Percentiles rank a stretch among this genome's conserved stretches.
Conservation (phyloP, 2,888 invertebrate species). For the Eristalis tenax region DNA sequence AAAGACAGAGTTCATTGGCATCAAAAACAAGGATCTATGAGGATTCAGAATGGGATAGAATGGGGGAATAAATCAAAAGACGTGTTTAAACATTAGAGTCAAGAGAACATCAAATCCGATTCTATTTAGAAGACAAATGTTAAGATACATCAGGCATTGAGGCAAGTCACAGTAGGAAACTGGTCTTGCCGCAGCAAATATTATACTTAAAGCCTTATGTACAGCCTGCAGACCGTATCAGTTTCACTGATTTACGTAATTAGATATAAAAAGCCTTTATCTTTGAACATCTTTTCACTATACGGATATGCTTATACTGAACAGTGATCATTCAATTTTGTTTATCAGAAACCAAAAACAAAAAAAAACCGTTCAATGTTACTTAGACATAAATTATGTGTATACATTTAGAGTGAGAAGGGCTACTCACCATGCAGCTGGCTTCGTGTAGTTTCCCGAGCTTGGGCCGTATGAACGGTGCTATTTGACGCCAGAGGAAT, state of each 20-base stretch:
- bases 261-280: constrained; percentile 34
- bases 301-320: constrained; percentile 53
- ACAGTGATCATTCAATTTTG: constrained; percentile 58
- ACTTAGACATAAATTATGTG: too few relatives aligned
- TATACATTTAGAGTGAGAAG: background rate
- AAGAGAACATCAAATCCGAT: constrained; percentile 45
- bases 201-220: constrained; percentile 73
- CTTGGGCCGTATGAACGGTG: constrained; percentile 97
- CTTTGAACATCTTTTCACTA: constrained; percentile 50
- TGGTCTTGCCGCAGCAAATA: constrained; percentile 59
- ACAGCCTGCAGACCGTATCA: constrained; percentile 68
- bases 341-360: constrained; percentile 20
- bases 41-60: background rate
- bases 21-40: background rate
- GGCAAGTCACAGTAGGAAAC: constrained; percentile 8
- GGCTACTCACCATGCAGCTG: constrained; percentile 94
- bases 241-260: constrained; percentile 29
- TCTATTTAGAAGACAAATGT: constrained; percentile 20
- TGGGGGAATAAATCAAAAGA: constrained; percentile 25
- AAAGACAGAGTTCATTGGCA: background rate
- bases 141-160: constrained; percentile 45
- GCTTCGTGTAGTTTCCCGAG: constrained; percentile 98
- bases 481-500: constrained; percentile 98
- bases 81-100: constrained; percentile 36
- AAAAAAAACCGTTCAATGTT: background rate